These are phyloP conservation scores for Diuraphis noxia DNA, from an alignment of 1,140 invertebrate species.

Conservation along the genomic window DNA sequence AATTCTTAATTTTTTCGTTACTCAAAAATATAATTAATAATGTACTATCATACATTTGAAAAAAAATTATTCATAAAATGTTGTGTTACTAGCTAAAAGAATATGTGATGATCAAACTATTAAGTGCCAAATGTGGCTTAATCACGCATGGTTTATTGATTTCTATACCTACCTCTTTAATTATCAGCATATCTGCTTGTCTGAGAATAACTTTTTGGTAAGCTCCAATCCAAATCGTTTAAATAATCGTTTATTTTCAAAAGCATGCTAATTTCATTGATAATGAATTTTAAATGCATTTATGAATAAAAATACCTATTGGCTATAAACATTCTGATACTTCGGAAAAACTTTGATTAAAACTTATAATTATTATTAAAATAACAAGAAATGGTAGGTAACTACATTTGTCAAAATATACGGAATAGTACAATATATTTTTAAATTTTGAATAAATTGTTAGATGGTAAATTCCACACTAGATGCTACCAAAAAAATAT, in stretches of 20 bases:
- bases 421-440: background rate
- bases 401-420: background rate
- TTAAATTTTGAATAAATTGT: background rate
- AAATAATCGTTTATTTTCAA: conserved; percentile 1
- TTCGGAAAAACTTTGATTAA: background rate
- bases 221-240: conserved; percentile 2
- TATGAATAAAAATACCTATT: background rate
- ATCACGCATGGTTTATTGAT: background rate
- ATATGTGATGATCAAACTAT: background rate
- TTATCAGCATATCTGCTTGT: background rate
- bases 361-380: background rate
- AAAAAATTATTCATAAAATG: background rate
- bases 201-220: conserved; percentile 6
- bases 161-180: background rate
- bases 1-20: background rate
- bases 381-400: background rate
- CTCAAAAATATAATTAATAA: background rate
- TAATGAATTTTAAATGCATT: background rate
- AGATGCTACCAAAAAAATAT: no score
- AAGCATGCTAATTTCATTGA: background rate
- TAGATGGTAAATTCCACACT: no score
- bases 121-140: background rate
- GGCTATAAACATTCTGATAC: background rate
- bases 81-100: background rate
- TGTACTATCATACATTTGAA: conserved; percentile 23